phyloP scores from a whole-genome alignment of 2,888 invertebrate genomes.

The Ectemnius continuus region DNA sequence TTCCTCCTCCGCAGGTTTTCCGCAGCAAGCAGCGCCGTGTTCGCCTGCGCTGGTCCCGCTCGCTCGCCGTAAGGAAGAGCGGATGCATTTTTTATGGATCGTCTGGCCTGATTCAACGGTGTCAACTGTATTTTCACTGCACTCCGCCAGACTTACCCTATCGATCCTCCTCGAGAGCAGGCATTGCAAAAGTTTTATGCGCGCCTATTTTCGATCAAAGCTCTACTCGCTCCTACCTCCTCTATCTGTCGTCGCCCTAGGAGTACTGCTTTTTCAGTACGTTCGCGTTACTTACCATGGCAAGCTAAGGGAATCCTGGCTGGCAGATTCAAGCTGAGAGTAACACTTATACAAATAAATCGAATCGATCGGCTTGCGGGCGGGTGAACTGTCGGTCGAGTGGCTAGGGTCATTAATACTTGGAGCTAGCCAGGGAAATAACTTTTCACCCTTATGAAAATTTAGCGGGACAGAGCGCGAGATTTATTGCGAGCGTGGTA shows the following conservation, averaged over 20 bases:
- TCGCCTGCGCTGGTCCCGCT: background rate
- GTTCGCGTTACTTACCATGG: too few species aligned
- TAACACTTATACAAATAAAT: slow-evolving; percentile 3
- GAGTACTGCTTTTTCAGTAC: too few species aligned
- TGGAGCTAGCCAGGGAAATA: background rate
- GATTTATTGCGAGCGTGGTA: slow-evolving; percentile 53
- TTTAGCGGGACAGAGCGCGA: slow-evolving; percentile 45
- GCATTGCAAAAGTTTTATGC: too few species aligned
- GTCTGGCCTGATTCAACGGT: slow-evolving; percentile 24
- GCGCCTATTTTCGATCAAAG: too few species aligned
- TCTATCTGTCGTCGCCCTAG: too few species aligned
- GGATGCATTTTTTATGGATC: slow-evolving; percentile 26
- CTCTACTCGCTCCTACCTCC: too few species aligned
- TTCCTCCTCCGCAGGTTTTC: slow-evolving; percentile 21
- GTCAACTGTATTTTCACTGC: slow-evolving; percentile 37
- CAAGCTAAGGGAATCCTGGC: too few species aligned
- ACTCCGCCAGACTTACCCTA: slow-evolving; percentile 14
- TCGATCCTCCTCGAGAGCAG: slow-evolving; percentile 17
- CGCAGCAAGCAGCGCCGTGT: slow-evolving; percentile 1
- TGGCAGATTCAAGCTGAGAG: too few species aligned
- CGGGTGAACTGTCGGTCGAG: too few species aligned
- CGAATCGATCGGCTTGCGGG: background rate
- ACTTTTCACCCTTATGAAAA: slow-evolving; percentile 54
- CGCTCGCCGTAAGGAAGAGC: background rate
- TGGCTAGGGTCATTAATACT: slow-evolving; percentile 17